These are phyloP conservation scores for Alca torda DNA, from an alignment of 2,797 vertebrate genomes.

Conservation along the genomic window DNA sequence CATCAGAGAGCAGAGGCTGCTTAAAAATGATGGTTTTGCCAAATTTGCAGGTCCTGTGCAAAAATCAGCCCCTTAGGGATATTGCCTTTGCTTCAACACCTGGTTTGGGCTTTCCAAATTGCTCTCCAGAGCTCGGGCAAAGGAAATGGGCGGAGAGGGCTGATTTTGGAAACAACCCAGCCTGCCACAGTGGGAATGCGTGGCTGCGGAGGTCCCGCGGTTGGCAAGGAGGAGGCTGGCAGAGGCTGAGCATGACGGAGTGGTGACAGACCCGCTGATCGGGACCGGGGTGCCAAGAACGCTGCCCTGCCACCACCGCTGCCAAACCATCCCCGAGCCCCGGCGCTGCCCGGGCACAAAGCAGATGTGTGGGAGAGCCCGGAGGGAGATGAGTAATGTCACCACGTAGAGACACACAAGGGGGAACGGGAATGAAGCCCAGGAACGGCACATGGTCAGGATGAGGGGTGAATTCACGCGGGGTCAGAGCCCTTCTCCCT, in stretches of 20 bases:
- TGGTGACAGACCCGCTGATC: neutral
- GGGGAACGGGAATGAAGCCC: neutral
- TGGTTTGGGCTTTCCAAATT: neutral
- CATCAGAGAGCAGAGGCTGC: accelerated
- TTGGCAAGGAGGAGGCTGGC: neutral
- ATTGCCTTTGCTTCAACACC: accelerated
- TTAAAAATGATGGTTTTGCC: neutral
- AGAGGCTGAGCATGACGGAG: neutral
- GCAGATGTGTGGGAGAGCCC: neutral
- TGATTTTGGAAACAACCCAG: neutral
- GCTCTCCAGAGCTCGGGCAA: neutral
- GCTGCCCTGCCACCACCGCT: neutral
- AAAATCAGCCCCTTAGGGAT: neutral
- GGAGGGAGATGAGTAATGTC: neutral
- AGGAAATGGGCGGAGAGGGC: neutral
- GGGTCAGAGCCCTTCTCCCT: constrained; percentile 49
- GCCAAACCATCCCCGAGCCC: neutral
- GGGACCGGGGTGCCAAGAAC: neutral
- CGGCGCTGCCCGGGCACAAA: neutral
- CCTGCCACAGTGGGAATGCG: neutral
- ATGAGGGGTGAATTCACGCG: neutral
- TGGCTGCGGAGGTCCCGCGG: neutral
- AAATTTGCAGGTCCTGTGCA: neutral
- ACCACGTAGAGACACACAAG: neutral
- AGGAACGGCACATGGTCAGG: neutral